These are phyloP conservation scores for Amblyopsis rosae DNA, from an alignment of 2,113 vertebrate species.

Conservation along the genomic window DNA sequence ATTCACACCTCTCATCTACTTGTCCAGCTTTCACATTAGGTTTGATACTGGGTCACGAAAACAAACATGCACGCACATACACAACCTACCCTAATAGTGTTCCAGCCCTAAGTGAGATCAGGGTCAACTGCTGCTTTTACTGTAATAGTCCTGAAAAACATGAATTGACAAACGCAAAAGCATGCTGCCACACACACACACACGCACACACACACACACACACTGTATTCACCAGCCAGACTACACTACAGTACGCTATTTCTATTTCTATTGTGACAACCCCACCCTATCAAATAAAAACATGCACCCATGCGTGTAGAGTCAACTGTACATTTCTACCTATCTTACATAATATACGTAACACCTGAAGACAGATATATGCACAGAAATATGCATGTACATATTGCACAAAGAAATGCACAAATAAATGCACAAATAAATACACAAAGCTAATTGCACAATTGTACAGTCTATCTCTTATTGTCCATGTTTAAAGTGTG, in stretches of 20 bases:
- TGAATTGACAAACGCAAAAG: slow-evolving; percentile 9
- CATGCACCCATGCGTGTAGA: not conserved
- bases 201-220: slow-evolving; percentile 16
- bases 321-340: not conserved
- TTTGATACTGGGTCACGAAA: slow-evolving; percentile 25
- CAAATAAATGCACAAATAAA: too few relatives aligned
- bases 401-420: not conserved
- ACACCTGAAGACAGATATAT: slow-evolving; percentile 21
- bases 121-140: slow-evolving; percentile 34
- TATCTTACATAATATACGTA: slow-evolving; percentile 3
- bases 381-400: too few relatives aligned
- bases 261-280: too few relatives aligned
- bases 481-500: slow-evolving; percentile 1
- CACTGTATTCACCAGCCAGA: not conserved
- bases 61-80: slow-evolving; percentile 1
- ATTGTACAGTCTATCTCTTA: not conserved
- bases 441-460: not conserved
- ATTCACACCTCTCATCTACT: slow-evolving; percentile 17
- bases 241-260: not conserved
- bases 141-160: not conserved
- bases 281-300: too few relatives aligned
- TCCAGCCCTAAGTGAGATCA: not conserved
- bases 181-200: slow-evolving; percentile 3
- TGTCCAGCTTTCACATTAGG: not conserved
- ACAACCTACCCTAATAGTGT: not conserved